A percentile compares a stretch with the other conserved stretches of the same genome.
These are phyloP conservation scores for Dynastes hyllus DNA, from an alignment of 2,888 invertebrate genomes.

Conservation along the genomic window DNA sequence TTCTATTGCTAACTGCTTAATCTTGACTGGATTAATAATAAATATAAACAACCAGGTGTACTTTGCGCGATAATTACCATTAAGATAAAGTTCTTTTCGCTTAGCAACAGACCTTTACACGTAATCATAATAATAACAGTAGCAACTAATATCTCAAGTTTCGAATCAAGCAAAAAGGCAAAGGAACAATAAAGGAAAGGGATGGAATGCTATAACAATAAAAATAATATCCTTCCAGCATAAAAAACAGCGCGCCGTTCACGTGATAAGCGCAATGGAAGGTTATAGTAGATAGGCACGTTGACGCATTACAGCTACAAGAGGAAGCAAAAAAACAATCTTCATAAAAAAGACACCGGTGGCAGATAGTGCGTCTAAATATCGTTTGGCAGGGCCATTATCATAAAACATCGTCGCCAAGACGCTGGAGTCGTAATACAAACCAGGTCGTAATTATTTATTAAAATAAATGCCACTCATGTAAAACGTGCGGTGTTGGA, in stretches of 20 bases:
- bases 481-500: constrained; percentile 50
- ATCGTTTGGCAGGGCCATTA: constrained; percentile 46
- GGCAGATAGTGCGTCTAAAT: constrained; percentile 34
- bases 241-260: constrained; percentile 5
- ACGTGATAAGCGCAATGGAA: neutral
- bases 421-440: constrained; percentile 36
- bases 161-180: neutral
- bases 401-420: constrained; percentile 45
- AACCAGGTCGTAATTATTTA: constrained; percentile 55
- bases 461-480: constrained; percentile 57
- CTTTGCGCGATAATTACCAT: no score
- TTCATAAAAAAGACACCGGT: constrained; percentile 40
- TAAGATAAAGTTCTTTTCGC: no score
- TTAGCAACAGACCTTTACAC: no score
- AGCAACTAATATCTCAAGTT: neutral
- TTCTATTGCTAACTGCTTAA: no score
- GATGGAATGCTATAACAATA: constrained; percentile 26
- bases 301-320: neutral
- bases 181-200: neutral
- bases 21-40: no score
- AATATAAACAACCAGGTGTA: no score
- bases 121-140: neutral
- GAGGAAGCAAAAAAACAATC: constrained; percentile 20
- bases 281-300: neutral
- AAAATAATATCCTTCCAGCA: constrained; percentile 40